Base-by-base conservation (phyloP, 2,113 vertebrate species). In the Calyptomena viridis region DNA sequence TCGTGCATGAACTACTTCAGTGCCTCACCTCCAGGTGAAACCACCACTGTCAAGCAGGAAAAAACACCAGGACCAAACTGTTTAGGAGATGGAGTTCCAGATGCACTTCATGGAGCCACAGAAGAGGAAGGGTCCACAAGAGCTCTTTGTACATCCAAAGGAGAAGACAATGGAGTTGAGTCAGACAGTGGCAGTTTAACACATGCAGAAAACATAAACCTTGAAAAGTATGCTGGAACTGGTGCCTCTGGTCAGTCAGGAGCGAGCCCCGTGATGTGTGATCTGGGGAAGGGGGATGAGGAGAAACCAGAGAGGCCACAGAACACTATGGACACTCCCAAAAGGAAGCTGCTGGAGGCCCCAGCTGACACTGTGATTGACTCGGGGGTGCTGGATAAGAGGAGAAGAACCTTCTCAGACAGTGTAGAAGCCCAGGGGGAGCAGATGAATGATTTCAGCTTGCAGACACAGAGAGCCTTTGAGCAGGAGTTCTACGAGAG, bases 401-500 rank as follows among this genome's bases (percentile, higher is more conserved):
- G 85, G 81, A 98, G 89, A 67, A 97, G 89, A 97, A 90, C 63
- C 37, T 74, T 23, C 30, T 27, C 79, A 1, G 67, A 69, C 71
- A 44, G 63, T 39, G 40, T 15, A 21, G 87, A 91, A 83, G 95
- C 93, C 12, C 66, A 95, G 69, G 95, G 78, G 42, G 91, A 96
- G 73, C 84, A 91, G 50, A 37, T 96, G 35, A 40, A 19, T 11
- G 85, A 81, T 39, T 90, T 97, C 46, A 23, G 73, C 68, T 62
- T 98, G 42, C 94, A 98, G 64, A 97, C 96, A 63, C 88, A 98
- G 31, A 92, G 93, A 39, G 88, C 97, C 59, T 96, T 97, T 89
- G 99, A 99, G 96, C 96, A 85, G 66, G 89, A 97, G 42, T 81
- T 98, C 33, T 98, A 97, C 85, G 97, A 97, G 27, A 98, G 98